Evolutionary conservation across 2,797 vertebrate species (phyloP).

Genomic region (Gadopsis bispinosus): DNA sequence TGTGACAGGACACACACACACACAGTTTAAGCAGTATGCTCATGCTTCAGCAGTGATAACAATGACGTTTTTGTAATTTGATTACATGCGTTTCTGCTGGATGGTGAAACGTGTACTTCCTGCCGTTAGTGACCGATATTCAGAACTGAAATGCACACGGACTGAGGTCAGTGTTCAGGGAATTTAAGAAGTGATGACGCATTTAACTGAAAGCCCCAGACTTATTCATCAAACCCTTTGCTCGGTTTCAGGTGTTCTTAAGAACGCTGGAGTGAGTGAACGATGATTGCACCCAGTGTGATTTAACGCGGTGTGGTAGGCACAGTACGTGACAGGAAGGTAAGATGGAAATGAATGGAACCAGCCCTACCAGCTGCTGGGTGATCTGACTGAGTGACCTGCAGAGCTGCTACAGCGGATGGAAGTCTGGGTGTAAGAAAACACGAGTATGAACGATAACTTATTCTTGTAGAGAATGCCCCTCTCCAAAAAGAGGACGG

Average conservation of each 20-base stretch:
- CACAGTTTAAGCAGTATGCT: slow-evolving; percentile 1
- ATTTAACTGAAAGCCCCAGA: neutral
- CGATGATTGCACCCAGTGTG: neutral
- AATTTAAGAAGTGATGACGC: slow-evolving; percentile 12
- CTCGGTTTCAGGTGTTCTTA: neutral
- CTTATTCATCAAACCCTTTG: neutral
- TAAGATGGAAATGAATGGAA: slow-evolving; percentile 47
- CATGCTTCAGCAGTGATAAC: neutral
- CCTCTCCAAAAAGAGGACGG: neutral
- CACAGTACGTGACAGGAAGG: slow-evolving; percentile 36
- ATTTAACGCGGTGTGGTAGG: slow-evolving; percentile 1
- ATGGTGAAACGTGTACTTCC: neutral
- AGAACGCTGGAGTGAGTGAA: neutral
- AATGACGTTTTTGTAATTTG: neutral
- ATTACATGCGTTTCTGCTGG: slow-evolving; percentile 5
- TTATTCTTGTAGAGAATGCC: neutral
- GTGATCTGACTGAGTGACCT: slow-evolving; percentile 66
- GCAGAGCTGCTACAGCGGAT: slow-evolving; percentile 57
- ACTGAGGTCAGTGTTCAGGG: neutral
- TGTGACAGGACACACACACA: neutral
- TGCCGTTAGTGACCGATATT: neutral
- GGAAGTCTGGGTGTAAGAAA: slow-evolving; percentile 7
- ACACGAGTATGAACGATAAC: neutral
- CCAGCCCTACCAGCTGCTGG: slow-evolving; percentile 71
- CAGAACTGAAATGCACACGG: neutral